Conservation (phyloP, 2,888 invertebrate species). For the Caenorhabditis wallacei region DNA sequence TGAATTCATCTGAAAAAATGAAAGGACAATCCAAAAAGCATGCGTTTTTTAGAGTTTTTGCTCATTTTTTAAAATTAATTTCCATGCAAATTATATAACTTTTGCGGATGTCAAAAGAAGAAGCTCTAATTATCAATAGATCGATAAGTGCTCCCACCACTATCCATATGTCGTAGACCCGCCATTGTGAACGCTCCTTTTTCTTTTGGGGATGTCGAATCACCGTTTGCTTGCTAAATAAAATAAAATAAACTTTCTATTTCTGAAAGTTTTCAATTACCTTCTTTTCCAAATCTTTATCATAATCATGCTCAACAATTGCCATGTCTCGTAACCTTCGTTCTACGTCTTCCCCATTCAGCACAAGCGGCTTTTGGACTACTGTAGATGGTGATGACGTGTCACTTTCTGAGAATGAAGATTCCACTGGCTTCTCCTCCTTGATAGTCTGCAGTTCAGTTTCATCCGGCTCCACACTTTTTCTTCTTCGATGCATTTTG, state of each 20-base stretch:
- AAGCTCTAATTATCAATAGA: slow-evolving; percentile 61
- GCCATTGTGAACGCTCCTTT: slow-evolving; percentile 67
- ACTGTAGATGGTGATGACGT: slow-evolving; percentile 31
- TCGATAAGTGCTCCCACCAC: slow-evolving; percentile 71
- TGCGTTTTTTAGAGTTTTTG: slow-evolving; percentile 4
- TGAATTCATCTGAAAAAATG: slow-evolving; percentile 57
- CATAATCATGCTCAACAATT: slow-evolving; percentile 58
- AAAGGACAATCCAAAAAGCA: neutral
- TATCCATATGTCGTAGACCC: slow-evolving; percentile 75
- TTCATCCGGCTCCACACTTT: slow-evolving; percentile 68
- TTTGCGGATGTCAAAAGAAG: neutral
- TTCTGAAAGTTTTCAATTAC: neutral
- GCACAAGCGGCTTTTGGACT: slow-evolving; percentile 32
- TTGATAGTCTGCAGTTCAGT: slow-evolving; percentile 60
- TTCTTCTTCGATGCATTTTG: slow-evolving; percentile 65
- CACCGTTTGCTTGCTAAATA: slow-evolving; percentile 13
- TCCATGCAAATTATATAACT: neutral
- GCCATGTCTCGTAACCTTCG: slow-evolving; percentile 51
- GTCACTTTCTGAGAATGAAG: slow-evolving; percentile 32
- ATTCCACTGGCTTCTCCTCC: slow-evolving; percentile 49
- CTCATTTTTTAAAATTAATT: neutral
- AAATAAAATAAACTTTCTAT: neutral
- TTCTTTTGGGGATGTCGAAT: slow-evolving; percentile 13
- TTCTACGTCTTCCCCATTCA: slow-evolving; percentile 62
- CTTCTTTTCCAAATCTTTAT: slow-evolving; percentile 35